Evolutionary conservation across 1,140 invertebrate genomes (phyloP).

Genomic region (Medauroidea extradentata): DNA sequence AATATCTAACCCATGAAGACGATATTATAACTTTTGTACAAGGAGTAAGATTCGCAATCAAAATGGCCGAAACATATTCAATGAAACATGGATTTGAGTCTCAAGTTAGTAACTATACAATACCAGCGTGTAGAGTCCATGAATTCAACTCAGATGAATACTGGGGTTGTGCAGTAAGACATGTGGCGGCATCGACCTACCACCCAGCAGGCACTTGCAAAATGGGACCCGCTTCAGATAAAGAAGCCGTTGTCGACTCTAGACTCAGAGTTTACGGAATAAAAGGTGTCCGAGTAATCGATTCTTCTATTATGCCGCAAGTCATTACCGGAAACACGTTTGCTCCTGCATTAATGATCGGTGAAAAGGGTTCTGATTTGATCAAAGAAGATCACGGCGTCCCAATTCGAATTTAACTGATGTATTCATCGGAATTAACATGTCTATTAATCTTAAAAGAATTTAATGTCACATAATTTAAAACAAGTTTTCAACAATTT

Average conservation of each 20-base stretch:
- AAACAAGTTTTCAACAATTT: too few relatives aligned
- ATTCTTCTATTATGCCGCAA: slow-evolving; percentile 6
- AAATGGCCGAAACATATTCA: slow-evolving; percentile 38
- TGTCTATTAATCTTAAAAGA: too few relatives aligned
- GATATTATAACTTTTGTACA: slow-evolving; percentile 70
- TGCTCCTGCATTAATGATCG: slow-evolving; percentile 82
- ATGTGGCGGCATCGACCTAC: slow-evolving; percentile 48
- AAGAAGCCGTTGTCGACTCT: slow-evolving; percentile 39
- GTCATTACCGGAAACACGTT: slow-evolving; percentile 65
- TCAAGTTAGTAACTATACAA: slow-evolving; percentile 22
- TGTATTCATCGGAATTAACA: too few relatives aligned
- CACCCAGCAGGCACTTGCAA: slow-evolving; percentile 37
- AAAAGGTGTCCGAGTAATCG: slow-evolving; percentile 9
- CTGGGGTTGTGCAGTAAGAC: slow-evolving; percentile 48
- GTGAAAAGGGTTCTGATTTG: slow-evolving; percentile 76
- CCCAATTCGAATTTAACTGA: too few relatives aligned
- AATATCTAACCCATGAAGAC: slow-evolving; percentile 71
- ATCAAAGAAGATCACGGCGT: slow-evolving; percentile 71
- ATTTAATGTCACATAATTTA: too few relatives aligned
- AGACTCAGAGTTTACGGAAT: slow-evolving; percentile 19
- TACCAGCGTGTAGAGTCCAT: slow-evolving; percentile 35
- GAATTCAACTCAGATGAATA: slow-evolving; percentile 31
- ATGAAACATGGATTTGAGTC: slow-evolving; percentile 39
- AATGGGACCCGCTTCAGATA: slow-evolving; percentile 28
- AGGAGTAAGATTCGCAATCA: slow-evolving; percentile 48